phyloP scores from a whole-genome alignment of 2,113 vertebrate species.

The Lathamus discolor region DNA sequence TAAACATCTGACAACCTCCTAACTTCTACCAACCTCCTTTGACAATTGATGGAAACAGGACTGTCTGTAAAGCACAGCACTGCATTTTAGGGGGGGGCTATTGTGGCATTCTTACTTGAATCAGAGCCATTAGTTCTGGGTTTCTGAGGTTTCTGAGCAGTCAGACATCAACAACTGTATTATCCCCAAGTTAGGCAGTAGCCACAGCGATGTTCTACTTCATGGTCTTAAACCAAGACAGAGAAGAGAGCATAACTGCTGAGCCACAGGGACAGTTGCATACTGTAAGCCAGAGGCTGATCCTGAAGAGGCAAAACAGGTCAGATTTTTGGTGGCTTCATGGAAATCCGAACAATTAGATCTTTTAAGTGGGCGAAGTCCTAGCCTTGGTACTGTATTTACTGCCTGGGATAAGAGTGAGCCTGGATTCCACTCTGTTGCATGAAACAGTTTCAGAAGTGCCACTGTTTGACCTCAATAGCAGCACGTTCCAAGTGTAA shows the following conservation, averaged over 20 bases:
- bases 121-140: not conserved
- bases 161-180: rapidly evolving
- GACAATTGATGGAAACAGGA: not conserved
- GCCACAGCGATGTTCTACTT: not conserved
- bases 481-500: not conserved
- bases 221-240: rapidly evolving
- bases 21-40: not conserved
- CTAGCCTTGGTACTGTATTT: rapidly evolving
- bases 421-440: not conserved
- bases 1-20: not conserved
- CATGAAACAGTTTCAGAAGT: not conserved
- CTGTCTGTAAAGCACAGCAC: rapidly evolving
- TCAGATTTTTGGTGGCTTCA: not conserved
- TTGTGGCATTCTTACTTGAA: not conserved
- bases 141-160: not conserved
- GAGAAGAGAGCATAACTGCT: not conserved
- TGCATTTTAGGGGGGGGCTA: rapidly evolving
- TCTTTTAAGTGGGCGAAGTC: not conserved
- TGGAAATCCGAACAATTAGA: not conserved
- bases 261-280: rapidly evolving
- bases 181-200: rapidly evolving
- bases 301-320: not conserved
- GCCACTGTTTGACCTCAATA: not conserved
- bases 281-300: not conserved
- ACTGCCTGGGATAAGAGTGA: not conserved